phyloP scores from a whole-genome alignment of 2,113 vertebrate genomes.

The Amphiprion percula region DNA sequence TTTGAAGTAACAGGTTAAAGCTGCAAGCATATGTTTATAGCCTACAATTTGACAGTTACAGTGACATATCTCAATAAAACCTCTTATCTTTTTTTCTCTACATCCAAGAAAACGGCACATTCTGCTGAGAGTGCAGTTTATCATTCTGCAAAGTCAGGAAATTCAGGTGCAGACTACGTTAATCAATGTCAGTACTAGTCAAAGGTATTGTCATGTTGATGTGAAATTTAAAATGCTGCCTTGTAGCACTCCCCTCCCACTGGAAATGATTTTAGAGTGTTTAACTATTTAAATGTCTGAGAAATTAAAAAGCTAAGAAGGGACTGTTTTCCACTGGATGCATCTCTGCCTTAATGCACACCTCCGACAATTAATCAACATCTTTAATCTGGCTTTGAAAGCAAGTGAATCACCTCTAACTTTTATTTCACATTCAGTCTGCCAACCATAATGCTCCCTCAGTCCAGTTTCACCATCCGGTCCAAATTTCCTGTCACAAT shows the following conservation, averaged over 20 bases:
- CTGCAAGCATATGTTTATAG: constrained; percentile 13
- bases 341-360: background rate
- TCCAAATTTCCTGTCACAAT: too few species aligned
- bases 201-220: constrained; percentile 73
- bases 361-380: too few species aligned
- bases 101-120: constrained; percentile 2
- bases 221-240: constrained; percentile 70
- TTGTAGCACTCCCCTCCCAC: constrained; percentile 37
- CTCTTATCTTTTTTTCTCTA: constrained; percentile 7
- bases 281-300: constrained; percentile 5
- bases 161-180: constrained; percentile 57
- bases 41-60: constrained; percentile 9
- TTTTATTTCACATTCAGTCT: too few species aligned
- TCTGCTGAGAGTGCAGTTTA: constrained; percentile 71
- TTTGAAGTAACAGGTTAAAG: constrained; percentile 1
- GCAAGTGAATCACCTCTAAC: too few species aligned
- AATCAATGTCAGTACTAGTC: constrained; percentile 77
- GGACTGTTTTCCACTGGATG: background rate
- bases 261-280: constrained; percentile 31
- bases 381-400: too few species aligned
- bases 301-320: background rate
- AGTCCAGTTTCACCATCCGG: too few species aligned
- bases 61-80: constrained; percentile 40
- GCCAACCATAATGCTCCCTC: too few species aligned
- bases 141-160: constrained; percentile 74